Percentiles rank a stretch among this genome's conserved stretches.
Evolutionary conservation across 2,888 invertebrate species (phyloP).

Genomic region (Acronicta alni): DNA sequence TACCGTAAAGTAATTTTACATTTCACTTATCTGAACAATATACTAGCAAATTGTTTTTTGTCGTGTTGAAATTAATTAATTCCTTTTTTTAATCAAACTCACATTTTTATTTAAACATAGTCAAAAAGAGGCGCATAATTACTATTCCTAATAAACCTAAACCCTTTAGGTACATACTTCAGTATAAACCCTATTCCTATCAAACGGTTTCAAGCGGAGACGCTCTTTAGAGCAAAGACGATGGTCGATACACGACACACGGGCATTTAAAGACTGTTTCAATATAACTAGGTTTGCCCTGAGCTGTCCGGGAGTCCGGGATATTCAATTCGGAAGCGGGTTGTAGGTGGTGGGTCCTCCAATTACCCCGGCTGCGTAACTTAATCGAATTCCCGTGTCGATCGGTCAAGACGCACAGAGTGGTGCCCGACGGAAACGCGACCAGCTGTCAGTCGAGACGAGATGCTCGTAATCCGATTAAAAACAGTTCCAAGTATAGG

Average conservation of each 20-base stretch:
- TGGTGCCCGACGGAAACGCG: slow-evolving; percentile 24
- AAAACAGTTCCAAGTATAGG: slow-evolving; percentile 3
- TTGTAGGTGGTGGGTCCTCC: slow-evolving; percentile 44
- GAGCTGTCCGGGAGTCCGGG: slow-evolving; percentile 5
- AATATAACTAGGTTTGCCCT: slow-evolving; percentile 14
- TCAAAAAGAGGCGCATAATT: too few relatives aligned
- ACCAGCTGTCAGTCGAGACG: slow-evolving; percentile 34
- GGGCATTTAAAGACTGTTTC: slow-evolving; percentile 30
- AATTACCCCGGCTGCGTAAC: slow-evolving; percentile 61
- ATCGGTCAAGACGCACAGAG: slow-evolving; percentile 51
- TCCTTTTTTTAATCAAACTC: too few relatives aligned
- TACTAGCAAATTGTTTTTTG: too few relatives aligned
- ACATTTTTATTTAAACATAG: too few relatives aligned
- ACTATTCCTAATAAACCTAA: too few relatives aligned
- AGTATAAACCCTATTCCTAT: not conserved
- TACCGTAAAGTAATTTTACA: too few relatives aligned
- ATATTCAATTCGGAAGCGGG: slow-evolving; percentile 33
- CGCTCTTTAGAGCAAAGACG: slow-evolving; percentile 36
- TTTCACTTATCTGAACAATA: too few relatives aligned
- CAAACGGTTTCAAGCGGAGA: slow-evolving; percentile 9
- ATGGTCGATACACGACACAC: slow-evolving; percentile 19
- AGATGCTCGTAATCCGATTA: slow-evolving; percentile 27
- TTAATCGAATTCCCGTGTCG: slow-evolving; percentile 76
- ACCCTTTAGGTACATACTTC: too few relatives aligned
- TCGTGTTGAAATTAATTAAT: too few relatives aligned